Evolutionary conservation across 1,140 invertebrate species (phyloP).

Genomic region (Macrotrachela quadricornifera): DNA sequence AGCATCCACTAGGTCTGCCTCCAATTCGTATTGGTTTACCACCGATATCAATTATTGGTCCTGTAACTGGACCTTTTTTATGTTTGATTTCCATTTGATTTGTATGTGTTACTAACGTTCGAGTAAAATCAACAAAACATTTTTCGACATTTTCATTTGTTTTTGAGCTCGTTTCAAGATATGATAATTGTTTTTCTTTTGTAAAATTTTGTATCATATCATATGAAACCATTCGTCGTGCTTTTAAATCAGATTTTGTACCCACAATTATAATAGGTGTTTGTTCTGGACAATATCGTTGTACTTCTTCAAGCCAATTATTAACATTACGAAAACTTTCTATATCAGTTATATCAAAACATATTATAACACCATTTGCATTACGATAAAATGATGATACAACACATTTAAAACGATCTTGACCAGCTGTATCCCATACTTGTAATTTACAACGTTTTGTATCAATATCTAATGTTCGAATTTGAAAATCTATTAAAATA

Average conservation of each 20-base stretch:
- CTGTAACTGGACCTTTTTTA: too few relatives aligned
- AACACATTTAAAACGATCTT: slow-evolving; percentile 42
- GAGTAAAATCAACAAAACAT: too few relatives aligned
- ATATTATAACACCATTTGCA: slow-evolving; percentile 69
- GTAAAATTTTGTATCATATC: slow-evolving; percentile 58
- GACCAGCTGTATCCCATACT: slow-evolving; percentile 42
- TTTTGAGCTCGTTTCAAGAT: slow-evolving; percentile 97
- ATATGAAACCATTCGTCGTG: slow-evolving; percentile 72
- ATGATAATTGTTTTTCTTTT: slow-evolving; percentile 78
- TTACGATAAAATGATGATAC: slow-evolving; percentile 41
- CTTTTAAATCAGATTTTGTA: slow-evolving; percentile 98
- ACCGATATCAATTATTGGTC: too few relatives aligned
- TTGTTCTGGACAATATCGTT: slow-evolving; percentile 48
- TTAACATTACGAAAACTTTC: slow-evolving; percentile 96
- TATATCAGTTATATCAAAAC: slow-evolving; percentile 92
- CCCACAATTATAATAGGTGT: slow-evolving; percentile 98
- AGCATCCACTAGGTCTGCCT: too few relatives aligned
- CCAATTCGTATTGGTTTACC: too few relatives aligned
- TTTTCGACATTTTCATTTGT: slow-evolving; percentile 39
- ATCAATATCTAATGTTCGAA: slow-evolving; percentile 35
- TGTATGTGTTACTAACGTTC: too few relatives aligned
- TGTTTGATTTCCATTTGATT: too few relatives aligned
- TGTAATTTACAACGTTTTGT: slow-evolving; percentile 37
- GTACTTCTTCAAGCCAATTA: slow-evolving; percentile 85
- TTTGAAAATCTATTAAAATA: slow-evolving; percentile 33